Evolutionary conservation across 2,113 vertebrate genomes (phyloP).

Genomic region (Embiotoca jacksoni): DNA sequence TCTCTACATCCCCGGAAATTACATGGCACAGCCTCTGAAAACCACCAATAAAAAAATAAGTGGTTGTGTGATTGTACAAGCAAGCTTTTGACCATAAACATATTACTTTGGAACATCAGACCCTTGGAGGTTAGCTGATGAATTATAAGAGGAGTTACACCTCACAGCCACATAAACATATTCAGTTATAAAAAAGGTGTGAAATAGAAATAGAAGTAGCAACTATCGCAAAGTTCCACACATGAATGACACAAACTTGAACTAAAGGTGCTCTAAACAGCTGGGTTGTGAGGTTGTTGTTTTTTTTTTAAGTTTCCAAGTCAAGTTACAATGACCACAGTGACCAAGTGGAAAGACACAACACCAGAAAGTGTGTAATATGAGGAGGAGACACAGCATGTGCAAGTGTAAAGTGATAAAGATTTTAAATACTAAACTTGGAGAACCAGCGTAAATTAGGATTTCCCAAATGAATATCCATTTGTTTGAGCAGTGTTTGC

Average conservation of each 20-base stretch:
- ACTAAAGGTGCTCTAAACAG: neutral
- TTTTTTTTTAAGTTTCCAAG: neutral
- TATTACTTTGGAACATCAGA: neutral
- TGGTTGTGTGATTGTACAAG: too few species aligned
- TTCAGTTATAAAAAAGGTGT: neutral
- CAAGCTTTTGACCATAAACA: too few species aligned
- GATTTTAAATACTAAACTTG: neutral
- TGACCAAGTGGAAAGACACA: slow-evolving; percentile 6
- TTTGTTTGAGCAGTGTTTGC: neutral
- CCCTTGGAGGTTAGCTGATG: too few species aligned
- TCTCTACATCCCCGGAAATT: neutral
- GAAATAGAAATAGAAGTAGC: neutral
- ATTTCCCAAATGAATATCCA: neutral
- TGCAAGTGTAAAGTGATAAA: too few species aligned
- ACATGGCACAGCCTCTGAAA: neutral
- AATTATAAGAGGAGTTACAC: too few species aligned
- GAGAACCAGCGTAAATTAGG: neutral
- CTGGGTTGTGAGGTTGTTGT: neutral
- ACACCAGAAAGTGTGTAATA: neutral
- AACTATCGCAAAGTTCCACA: neutral
- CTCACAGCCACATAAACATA: too few species aligned
- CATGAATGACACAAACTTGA: neutral
- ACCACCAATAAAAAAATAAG: neutral
- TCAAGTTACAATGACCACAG: slow-evolving; percentile 6
- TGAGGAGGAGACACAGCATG: neutral